These are phyloP conservation scores for Hemicrepidius hirtus DNA, from an alignment of 2,888 invertebrate species.

Conservation along the genomic window DNA sequence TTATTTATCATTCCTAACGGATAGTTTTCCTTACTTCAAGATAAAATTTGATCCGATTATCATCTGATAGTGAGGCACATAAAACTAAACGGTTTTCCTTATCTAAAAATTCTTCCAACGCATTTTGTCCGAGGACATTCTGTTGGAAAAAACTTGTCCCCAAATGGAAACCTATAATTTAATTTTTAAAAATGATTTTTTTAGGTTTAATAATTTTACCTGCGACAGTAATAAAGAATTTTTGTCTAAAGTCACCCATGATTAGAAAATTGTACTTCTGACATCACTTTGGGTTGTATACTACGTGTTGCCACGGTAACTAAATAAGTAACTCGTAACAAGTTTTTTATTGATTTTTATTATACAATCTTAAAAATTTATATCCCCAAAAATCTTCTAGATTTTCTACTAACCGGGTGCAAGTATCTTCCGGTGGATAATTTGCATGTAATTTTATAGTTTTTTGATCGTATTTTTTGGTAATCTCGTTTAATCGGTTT, in stretches of 20 bases:
- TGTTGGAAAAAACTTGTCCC: slow-evolving; percentile 62
- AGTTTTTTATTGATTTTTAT: slow-evolving; percentile 50
- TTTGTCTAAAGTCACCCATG: slow-evolving; percentile 58
- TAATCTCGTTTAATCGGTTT: slow-evolving; percentile 37
- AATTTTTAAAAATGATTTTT: background rate
- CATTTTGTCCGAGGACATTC: slow-evolving; percentile 65
- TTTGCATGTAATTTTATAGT: slow-evolving; percentile 48
- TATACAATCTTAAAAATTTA: slow-evolving; percentile 57
- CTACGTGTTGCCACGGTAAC: background rate
- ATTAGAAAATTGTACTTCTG: slow-evolving; percentile 8
- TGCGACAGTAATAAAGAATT: slow-evolving; percentile 62
- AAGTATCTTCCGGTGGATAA: slow-evolving; percentile 58
- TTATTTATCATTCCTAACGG: no score
- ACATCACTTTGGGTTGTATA: background rate
- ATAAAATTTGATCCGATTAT: slow-evolving; percentile 65
- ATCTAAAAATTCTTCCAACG: slow-evolving; percentile 72
- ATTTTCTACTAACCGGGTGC: slow-evolving; percentile 51
- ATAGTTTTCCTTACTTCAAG: slow-evolving; percentile 58
- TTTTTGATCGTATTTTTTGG: slow-evolving; percentile 45
- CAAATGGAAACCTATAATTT: slow-evolving; percentile 62
- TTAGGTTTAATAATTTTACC: slow-evolving; percentile 56
- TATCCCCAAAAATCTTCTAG: slow-evolving; percentile 60
- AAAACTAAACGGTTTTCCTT: slow-evolving; percentile 72
- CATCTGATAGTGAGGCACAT: slow-evolving; percentile 67
- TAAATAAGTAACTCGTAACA: background rate